phyloP scores from a whole-genome alignment of 2,888 invertebrate genomes.

The Pseudococcus jackbeardsleyi region DNA sequence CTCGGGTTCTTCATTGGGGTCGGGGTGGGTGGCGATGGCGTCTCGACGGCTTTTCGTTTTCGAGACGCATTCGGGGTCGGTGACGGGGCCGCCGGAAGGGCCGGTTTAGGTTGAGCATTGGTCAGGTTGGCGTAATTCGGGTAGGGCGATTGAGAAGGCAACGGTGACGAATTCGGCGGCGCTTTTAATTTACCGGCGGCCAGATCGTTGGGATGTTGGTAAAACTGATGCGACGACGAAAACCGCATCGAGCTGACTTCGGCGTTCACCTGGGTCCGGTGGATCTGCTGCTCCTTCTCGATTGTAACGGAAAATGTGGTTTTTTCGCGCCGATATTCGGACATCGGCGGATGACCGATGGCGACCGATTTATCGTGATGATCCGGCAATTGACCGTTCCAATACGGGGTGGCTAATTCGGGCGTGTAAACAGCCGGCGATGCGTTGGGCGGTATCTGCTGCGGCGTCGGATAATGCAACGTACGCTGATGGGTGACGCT shows the following conservation, averaged over 20 bases:
- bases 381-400: slow-evolving; percentile 33
- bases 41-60: slow-evolving; percentile 57
- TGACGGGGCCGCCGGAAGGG: slow-evolving; percentile 35
- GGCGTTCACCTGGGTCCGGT: slow-evolving; percentile 56
- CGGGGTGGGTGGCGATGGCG: slow-evolving; percentile 53
- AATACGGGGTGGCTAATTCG: not conserved
- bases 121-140: not conserved
- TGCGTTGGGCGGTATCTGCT: not conserved
- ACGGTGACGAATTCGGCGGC: not conserved
- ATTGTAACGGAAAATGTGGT: slow-evolving; percentile 59
- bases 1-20: slow-evolving; percentile 68
- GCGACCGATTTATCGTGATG: not conserved
- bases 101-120: not conserved
- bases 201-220: slow-evolving; percentile 24
- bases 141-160: not conserved
- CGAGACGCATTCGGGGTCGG: slow-evolving; percentile 68
- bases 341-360: slow-evolving; percentile 28
- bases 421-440: slow-evolving; percentile 7
- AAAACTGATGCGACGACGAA: slow-evolving; percentile 40
- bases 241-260: slow-evolving; percentile 32
- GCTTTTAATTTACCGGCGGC: not conserved
- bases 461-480: not conserved
- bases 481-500: slow-evolving; percentile 41
- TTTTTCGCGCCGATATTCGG: slow-evolving; percentile 56
- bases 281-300: slow-evolving; percentile 51